Conservation (phyloP, 2,888 invertebrate species). For the Leptopilina myrica region DNA sequence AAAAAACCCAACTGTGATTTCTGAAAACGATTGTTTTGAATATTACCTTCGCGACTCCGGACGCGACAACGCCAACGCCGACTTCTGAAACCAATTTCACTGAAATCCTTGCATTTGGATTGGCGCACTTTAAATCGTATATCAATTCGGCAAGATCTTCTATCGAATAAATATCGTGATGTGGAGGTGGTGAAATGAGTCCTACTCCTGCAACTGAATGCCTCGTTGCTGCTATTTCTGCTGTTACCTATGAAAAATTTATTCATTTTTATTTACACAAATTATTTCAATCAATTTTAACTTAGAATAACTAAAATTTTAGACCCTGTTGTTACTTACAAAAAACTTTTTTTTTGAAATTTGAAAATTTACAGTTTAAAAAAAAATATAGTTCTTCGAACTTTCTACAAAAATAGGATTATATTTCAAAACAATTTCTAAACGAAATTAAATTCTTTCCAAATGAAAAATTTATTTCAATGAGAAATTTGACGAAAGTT, state of each 20-base stretch:
- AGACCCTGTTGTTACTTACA: too few relatives aligned
- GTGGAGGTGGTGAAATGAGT: constrained; percentile 98
- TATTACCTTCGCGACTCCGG: constrained; percentile 95
- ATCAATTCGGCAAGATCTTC: constrained; percentile 99
- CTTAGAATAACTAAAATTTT: too few relatives aligned
- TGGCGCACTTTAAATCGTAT: constrained; percentile 98
- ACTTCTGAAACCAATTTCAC: constrained; percentile 99
- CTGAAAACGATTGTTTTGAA: background rate
- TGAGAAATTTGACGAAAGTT: too few relatives aligned
- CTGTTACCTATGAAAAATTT: constrained; percentile 83
- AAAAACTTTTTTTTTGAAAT: too few relatives aligned
- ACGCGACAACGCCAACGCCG: constrained; percentile 99
- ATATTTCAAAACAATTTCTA: too few relatives aligned
- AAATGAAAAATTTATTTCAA: too few relatives aligned
- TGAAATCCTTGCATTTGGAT: constrained; percentile 95
- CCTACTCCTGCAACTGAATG: constrained; percentile 98
- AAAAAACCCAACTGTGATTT: background rate
- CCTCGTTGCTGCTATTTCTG: constrained; percentile 95
- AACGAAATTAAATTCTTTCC: too few relatives aligned
- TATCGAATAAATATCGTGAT: constrained; percentile 99
- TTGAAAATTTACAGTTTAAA: too few relatives aligned
- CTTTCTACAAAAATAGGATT: too few relatives aligned
- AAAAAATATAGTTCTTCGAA: too few relatives aligned
- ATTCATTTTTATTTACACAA: background rate
- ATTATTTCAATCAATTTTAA: background rate